Evolutionary conservation across 2,888 invertebrate species (phyloP).

Genomic region (Urechis unicinctus): DNA sequence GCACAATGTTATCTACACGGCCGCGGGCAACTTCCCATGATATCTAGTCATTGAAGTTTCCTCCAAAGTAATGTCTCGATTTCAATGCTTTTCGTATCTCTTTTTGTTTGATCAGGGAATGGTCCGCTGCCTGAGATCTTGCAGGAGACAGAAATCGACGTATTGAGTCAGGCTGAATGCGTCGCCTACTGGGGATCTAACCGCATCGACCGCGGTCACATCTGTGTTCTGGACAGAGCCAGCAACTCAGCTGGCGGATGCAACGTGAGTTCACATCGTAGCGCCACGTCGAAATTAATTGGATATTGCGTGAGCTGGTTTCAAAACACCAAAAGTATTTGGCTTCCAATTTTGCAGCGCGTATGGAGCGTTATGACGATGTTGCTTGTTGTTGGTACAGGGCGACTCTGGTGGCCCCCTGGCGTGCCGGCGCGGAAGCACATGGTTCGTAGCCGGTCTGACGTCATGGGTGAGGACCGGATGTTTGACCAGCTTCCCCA

Average conservation of each 20-base stretch:
- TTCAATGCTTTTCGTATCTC: too few species aligned
- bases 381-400: too few species aligned
- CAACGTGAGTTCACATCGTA: neutral
- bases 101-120: too few species aligned
- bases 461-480: conserved; percentile 26
- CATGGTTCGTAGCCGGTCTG: conserved; percentile 19
- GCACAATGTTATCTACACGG: too few species aligned
- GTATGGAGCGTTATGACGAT: too few species aligned
- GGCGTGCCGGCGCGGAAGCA: conserved; percentile 7
- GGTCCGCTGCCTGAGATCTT: neutral
- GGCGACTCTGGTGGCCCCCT: conserved; percentile 28
- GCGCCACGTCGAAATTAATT: too few species aligned
- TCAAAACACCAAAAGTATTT: too few species aligned
- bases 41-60: too few species aligned
- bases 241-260: neutral
- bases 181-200: neutral
- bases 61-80: too few species aligned
- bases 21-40: too few species aligned
- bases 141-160: neutral
- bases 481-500: conserved; percentile 21
- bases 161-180: neutral
- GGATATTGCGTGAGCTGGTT: too few species aligned
- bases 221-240: neutral
- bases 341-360: too few species aligned
- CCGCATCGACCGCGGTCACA: neutral